Base-by-base conservation (phyloP, 92 coral and sea anemone species). In the Epizoanthus fatuus region DNA sequence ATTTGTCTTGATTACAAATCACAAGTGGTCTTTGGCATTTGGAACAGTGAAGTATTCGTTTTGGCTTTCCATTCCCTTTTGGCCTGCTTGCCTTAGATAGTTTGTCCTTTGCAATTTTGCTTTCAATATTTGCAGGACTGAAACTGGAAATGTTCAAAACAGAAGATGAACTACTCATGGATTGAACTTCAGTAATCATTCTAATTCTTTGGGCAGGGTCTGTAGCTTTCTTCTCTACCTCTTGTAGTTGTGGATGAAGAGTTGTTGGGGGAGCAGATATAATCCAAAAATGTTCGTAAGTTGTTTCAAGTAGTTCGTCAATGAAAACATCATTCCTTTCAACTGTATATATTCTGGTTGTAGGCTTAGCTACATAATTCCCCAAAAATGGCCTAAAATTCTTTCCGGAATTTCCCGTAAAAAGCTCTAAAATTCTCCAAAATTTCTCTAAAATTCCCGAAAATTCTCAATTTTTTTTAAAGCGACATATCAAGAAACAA, bases 391-490 rank as follows among this genome's bases (percentile, higher is more conserved):
- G 81, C 44, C 81, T 72, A 57, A 84, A 84, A 57, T 19, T 84
- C 22, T 73, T 60, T 72, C 81, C 73, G 63, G 88, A 84, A 84
- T 59, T 58, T 84, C 81, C 81, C 62, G 20, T 44, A 60, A 65
- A 84, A 84, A 84, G 56, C 71, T 84, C 81, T 84, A 84, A 84
- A 84, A 71, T 71, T 71, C 87, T 55, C 78, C 66, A 69, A 81
- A 67, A 81, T 62, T 60, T 69, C 78, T 16, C 68, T 81, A 81
- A 81, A 69, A 67, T 67, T 81, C 86, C 67, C n/a, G 67, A 68
- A 81, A 81, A 51, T 81, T 69, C 68, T 69, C 25, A 22, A 22
- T n/a, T 9, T 55, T 39, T 81, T 44, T 69, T 25, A 39, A 29
- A 78, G 71, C 72, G 71, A 78, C 47, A 59, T 59, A 78, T 59